Evolutionary conservation across 2,113 vertebrate species (phyloP), one percentile per base, ranked within the genome.

Genomic region (Callorhinus ursinus): DNA sequence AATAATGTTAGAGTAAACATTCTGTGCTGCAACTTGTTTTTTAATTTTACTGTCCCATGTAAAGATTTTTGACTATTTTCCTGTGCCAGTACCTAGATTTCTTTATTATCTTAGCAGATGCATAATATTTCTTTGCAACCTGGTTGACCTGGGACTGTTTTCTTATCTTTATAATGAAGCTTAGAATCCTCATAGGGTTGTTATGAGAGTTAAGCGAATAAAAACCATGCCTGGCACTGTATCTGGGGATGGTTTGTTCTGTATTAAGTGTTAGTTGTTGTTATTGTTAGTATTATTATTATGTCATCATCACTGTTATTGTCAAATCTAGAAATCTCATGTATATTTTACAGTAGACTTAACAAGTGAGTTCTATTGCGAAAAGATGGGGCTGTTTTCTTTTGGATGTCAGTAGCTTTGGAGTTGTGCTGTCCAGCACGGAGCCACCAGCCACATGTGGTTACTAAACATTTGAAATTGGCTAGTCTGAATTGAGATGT

Each of bases 1-100:
- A 92, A 88, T 90, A 55, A 74, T 39, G 12, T 69, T 90, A 86
- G 2, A 33, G 59, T 79, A 72, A 92, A 79, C 10, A 94, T 96
- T 96, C 81, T 71, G 4, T 86, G 69, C 69, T 72, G 1, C n/a
- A 55, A 39, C 18, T 51, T 82, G 49, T 33, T 72, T 92, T 97
- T 92, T 84, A 59, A 80, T 55, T 83, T 72, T 74, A 42, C n/a
- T 91, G 26, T 28, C 53, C 10, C 55, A 0, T 57, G 36, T 57
- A 46, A 82, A 79, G 15, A n/a, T 57, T 89, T 92, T 49, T 72
- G 3, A 63, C 22, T 96, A 80, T 55, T 46, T 97, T 88, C 21
- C 49, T 24, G 39, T 82, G 14, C 19, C 36, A n/a, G 33, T 92
- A 74, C 21, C 22, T 59, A 51, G 55, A 63, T 19, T 88, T 6